Evolutionary conservation across 2,797 vertebrate genomes (phyloP), one percentile per base, ranked within the genome.

Genomic region (Antrozous pallidus): DNA sequence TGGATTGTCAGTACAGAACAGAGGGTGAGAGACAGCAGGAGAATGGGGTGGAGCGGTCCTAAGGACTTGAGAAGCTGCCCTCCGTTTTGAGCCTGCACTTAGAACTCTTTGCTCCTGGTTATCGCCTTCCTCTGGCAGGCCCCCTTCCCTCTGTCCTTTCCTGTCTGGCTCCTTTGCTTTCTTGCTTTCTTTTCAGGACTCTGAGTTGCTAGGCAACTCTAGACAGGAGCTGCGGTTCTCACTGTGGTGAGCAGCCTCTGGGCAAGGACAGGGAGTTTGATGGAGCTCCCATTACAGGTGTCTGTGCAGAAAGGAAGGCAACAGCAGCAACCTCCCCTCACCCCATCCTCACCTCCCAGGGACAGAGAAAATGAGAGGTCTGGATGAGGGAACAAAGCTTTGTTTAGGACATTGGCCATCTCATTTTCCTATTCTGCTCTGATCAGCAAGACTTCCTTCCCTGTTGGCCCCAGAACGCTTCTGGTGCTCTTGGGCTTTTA

Each of bases 191-290:
- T 96, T 97, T 96, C 70, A 96, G 94, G 94, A 96, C 84, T 94
- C 84, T 1, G 40, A 96, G 96, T 97, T 97, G 97, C 96, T 97
- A 96, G 95, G 97, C 96, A 97, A 97, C 96, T 95, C 93, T 24
- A 74, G 56, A 90, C 74, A 88, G 88, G 91, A 96, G 74, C 94
- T 95, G 94, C 90, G 81, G 77, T 96, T 88, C 80, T 96, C 84
- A 82, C 92, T 67, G 81, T 88, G 78, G 82, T 4, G 13, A 92
- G 94, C 81, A 88, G 95, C 88, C 82, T 94, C 88, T 74, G 86
- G 0, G 58, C 45, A 82, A 92, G 78, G 84, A 80, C 2, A 36
- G n/a, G 70, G 93, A 95, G 65, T 96, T 89, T 79, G 87, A 95
- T 88, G 88, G 78, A 92, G 42, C 79, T 45, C 1, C 4, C 91